These are phyloP conservation scores for Emmelina monodactyla DNA, from an alignment of 2,888 invertebrate species.

Conservation along the genomic window DNA sequence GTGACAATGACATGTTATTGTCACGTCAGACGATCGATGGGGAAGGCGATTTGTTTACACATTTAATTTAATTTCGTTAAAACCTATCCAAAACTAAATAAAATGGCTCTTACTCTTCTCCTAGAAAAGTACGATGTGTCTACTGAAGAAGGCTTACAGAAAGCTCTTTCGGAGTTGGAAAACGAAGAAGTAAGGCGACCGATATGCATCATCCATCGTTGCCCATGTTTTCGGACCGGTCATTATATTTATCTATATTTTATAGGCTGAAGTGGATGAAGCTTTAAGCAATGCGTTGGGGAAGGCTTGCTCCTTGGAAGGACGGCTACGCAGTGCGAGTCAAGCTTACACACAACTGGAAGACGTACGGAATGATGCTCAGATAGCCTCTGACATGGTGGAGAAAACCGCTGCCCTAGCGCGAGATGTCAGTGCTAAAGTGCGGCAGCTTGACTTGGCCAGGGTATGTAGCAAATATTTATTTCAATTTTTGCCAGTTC, in stretches of 20 bases:
- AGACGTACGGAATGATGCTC: constrained; percentile 78
- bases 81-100: too few species aligned
- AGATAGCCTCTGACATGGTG: constrained; percentile 85
- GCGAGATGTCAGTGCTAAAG: constrained; percentile 95
- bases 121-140: constrained; percentile 58
- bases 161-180: constrained; percentile 63
- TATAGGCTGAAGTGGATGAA: constrained; percentile 73
- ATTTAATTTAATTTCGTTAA: too few species aligned
- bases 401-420: constrained; percentile 87
- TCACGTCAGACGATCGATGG: too few species aligned
- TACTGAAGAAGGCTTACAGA: constrained; percentile 64
- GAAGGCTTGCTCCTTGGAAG: constrained; percentile 78
- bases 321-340: constrained; percentile 80
- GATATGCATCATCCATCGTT: constrained; percentile 1
- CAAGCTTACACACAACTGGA: constrained; percentile 83
- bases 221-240: not conserved
- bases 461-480: constrained; percentile 76
- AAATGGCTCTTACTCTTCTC: constrained; percentile 40
- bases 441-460: constrained; percentile 90
- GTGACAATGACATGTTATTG: too few species aligned
- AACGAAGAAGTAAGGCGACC: constrained; percentile 58
- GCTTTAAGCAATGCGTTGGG: constrained; percentile 76
- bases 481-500: too few species aligned
- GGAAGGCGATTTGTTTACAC: too few species aligned
- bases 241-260: constrained; percentile 5